Conservation (phyloP, 2,113 vertebrate species). For the Chaetops frenatus region DNA sequence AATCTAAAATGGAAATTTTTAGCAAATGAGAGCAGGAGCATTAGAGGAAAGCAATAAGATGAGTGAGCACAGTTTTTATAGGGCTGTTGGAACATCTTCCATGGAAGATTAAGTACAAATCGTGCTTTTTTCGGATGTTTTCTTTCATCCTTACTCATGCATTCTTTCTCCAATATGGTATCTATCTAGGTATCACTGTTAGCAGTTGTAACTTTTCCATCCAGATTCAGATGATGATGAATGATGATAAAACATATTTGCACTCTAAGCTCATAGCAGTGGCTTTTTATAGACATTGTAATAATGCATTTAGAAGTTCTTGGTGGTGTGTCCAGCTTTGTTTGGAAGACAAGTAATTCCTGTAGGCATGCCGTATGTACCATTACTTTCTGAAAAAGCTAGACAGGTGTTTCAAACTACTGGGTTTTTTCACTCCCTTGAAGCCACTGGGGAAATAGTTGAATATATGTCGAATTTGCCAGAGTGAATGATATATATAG, state of each 20-base stretch:
- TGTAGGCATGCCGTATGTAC: not conserved
- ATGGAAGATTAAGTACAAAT: not conserved
- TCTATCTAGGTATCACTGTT: not conserved
- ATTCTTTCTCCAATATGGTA: not conserved
- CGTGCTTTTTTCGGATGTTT: not conserved
- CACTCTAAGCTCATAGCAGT: not conserved
- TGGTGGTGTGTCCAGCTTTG: not conserved
- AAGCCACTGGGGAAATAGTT: not conserved
- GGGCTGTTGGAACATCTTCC: not conserved
- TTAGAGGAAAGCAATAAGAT: not conserved
- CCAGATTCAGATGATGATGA: not conserved
- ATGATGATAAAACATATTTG: not conserved
- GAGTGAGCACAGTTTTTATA: not conserved
- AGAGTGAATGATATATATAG: not conserved
- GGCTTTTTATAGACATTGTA: not conserved
- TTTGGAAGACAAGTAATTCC: not conserved
- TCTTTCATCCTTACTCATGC: not conserved
- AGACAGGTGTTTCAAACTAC: not conserved
- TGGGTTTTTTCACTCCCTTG: not conserved
- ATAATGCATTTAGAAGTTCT: not conserved
- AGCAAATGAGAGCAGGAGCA: not conserved
- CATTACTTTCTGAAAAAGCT: not conserved
- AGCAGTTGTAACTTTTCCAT: not conserved
- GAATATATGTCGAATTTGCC: not conserved
- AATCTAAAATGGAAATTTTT: not conserved